Conservation (phyloP, 2,113 vertebrate genomes). For the Syrmaticus mikado region DNA sequence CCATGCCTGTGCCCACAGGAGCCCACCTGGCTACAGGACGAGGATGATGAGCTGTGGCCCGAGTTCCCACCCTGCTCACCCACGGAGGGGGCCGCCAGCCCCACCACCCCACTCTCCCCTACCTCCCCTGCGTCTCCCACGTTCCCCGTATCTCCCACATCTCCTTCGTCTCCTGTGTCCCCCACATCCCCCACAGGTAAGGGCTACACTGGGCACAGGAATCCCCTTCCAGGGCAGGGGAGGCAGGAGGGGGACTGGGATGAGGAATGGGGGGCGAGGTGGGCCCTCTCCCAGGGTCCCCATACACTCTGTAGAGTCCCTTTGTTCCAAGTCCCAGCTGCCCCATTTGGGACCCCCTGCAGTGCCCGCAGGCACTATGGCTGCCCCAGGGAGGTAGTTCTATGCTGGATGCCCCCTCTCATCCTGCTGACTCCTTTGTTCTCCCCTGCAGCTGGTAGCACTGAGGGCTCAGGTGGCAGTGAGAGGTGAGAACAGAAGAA, state of each 20-base stretch:
- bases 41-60: conserved; percentile 40
- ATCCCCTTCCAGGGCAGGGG: neutral
- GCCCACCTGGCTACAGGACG: conserved; percentile 35
- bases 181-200: conserved; percentile 53
- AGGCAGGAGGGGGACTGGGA: too few species aligned
- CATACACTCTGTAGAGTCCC: neutral
- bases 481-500: neutral
- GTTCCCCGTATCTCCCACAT: too few species aligned
- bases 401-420: too few species aligned
- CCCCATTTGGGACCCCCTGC: neutral
- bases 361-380: neutral
- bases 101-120: neutral
- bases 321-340: neutral
- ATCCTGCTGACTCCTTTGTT: neutral
- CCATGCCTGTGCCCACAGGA: neutral
- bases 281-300: neutral
- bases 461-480: neutral
- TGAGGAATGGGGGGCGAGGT: too few species aligned
- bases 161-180: neutral
- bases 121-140: neutral
- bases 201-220: fast-evolving
- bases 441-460: neutral
- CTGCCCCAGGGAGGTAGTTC: too few species aligned
- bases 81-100: conserved; percentile 50
- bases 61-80: conserved; percentile 61